phyloP scores from a whole-genome alignment of 2,113 vertebrate species.

The Chamaea fasciata region DNA sequence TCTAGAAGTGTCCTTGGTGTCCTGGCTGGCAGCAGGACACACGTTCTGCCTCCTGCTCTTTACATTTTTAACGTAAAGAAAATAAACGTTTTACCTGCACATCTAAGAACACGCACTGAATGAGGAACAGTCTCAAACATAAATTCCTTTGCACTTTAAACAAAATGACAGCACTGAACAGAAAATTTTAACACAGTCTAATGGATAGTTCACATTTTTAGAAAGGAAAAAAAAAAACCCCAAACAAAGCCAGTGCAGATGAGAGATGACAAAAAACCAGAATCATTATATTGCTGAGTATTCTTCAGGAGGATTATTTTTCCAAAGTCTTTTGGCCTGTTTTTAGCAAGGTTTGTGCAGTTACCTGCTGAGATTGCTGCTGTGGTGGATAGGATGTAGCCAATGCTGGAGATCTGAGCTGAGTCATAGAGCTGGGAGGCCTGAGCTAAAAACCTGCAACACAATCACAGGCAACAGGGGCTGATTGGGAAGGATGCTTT shows the following conservation, averaged over 20 bases:
- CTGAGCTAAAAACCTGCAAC: slow-evolving; percentile 86
- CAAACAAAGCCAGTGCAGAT: not conserved
- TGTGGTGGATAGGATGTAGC: slow-evolving; percentile 88
- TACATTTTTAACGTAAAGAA: not conserved
- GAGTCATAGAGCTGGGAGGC: slow-evolving; percentile 87
- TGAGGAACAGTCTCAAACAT: not conserved
- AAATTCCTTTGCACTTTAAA: not conserved
- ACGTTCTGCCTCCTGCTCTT: not conserved
- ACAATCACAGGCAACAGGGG: not conserved
- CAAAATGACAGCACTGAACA: not conserved
- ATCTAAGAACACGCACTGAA: not conserved
- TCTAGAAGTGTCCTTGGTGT: not conserved
- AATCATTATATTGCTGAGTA: not conserved
- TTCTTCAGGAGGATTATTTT: not conserved
- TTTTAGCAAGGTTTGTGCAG: not conserved
- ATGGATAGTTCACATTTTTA: not conserved
- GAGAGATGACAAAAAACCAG: not conserved
- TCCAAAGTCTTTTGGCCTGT: not conserved
- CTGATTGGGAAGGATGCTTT: not conserved
- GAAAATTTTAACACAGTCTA: not conserved
- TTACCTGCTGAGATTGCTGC: slow-evolving; percentile 88
- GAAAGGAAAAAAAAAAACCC: not conserved
- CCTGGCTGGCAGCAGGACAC: not conserved
- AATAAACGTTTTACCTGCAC: not conserved
- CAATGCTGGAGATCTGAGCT: slow-evolving; percentile 85